Conservation (phyloP, 2,113 vertebrate species). For the Calonectris borealis region DNA sequence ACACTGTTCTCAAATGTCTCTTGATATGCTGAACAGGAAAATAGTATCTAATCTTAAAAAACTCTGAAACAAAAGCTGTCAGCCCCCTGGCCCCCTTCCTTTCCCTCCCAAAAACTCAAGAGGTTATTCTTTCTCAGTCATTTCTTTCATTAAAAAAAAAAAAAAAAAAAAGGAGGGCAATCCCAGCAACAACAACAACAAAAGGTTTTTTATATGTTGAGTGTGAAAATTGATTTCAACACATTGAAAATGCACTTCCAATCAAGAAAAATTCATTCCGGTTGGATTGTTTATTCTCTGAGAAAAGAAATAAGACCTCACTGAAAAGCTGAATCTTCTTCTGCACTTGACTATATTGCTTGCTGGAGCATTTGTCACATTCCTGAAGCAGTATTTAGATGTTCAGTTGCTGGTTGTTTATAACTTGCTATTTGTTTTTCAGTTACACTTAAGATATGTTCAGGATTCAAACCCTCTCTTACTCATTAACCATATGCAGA, state of each 20-base stretch:
- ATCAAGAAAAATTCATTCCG: not conserved
- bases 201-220: not conserved
- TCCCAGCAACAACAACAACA: not conserved
- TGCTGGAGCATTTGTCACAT: not conserved
- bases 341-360: not conserved
- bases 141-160: not conserved
- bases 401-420: not conserved
- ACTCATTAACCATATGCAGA: not conserved
- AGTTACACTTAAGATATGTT: not conserved
- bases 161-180: not conserved
- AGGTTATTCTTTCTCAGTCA: not conserved
- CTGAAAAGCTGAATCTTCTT: not conserved
- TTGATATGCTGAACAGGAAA: not conserved
- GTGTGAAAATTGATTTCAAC: not conserved
- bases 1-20: not conserved
- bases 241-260: not conserved
- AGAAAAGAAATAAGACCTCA: not conserved
- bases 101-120: not conserved
- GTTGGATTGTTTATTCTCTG: not conserved
- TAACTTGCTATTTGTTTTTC: not conserved
- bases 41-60: not conserved
- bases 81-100: accelerated
- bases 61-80: not conserved
- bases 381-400: not conserved
- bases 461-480: not conserved